Evolutionary conservation across 2,797 vertebrate genomes (phyloP).

Genomic region (Gymnoscopelus microlampas): DNA sequence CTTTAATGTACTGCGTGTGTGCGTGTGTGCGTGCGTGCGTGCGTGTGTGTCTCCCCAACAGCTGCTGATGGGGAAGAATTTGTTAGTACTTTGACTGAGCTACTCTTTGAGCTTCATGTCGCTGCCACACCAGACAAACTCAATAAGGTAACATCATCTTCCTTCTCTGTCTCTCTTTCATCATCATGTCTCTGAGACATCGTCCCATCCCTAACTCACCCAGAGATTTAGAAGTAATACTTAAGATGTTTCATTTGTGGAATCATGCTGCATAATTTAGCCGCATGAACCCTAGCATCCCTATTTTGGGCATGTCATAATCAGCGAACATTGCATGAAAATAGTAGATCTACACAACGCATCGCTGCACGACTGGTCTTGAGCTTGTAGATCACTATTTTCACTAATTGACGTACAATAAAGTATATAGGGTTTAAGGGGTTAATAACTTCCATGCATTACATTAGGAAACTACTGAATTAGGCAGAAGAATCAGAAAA

Average conservation of each 20-base stretch:
- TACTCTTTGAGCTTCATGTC: slow-evolving; percentile 95
- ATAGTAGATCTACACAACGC: too few species aligned
- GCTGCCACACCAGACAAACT: slow-evolving; percentile 98
- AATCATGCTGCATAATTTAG: slow-evolving; percentile 45
- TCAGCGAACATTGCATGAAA: too few species aligned
- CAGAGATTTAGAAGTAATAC: slow-evolving; percentile 15
- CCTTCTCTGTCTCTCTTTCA: not conserved
- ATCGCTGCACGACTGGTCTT: too few species aligned
- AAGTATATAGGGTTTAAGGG: too few species aligned
- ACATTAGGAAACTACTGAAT: too few species aligned
- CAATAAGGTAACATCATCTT: slow-evolving; percentile 87
- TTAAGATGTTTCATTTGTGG: slow-evolving; percentile 37
- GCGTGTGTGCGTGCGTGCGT: slow-evolving; percentile 31
- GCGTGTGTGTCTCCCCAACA: slow-evolving; percentile 50
- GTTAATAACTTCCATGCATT: too few species aligned
- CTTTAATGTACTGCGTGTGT: slow-evolving; percentile 1
- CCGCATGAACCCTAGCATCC: slow-evolving; percentile 4
- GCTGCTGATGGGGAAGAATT: slow-evolving; percentile 88
- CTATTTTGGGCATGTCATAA: too few species aligned
- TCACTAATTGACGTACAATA: too few species aligned
- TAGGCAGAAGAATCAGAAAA: too few species aligned
- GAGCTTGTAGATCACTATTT: too few species aligned
- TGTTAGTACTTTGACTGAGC: slow-evolving; percentile 91
- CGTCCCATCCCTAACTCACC: not conserved
- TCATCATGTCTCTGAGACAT: not conserved